A percentile compares a stretch with the other conserved stretches of the same genome.
Evolutionary conservation across 2,797 vertebrate species (phyloP).

Genomic region (Bryconaethiops microstoma): DNA sequence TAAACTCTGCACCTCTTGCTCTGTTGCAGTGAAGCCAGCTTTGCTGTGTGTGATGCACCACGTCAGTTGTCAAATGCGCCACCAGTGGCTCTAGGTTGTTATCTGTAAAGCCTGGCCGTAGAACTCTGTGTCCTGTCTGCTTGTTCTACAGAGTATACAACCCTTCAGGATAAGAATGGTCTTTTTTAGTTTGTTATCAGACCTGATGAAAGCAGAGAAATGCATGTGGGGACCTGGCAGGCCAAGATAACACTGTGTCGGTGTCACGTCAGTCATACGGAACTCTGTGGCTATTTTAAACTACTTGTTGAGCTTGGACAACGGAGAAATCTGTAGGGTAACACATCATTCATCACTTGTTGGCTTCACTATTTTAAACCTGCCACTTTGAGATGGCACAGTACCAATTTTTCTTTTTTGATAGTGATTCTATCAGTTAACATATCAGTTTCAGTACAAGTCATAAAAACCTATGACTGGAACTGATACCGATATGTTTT

Average conservation of each 20-base stretch:
- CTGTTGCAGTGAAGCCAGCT: background rate
- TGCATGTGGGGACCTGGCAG: conserved; percentile 22
- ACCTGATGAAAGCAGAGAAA: conserved; percentile 41
- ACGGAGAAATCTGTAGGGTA: background rate
- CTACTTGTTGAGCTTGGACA: background rate
- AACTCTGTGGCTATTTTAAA: conserved; percentile 26
- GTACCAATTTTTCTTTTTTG: no score
- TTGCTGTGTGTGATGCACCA: background rate
- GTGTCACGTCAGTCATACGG: conserved; percentile 2
- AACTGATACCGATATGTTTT: no score
- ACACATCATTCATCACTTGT: conserved; percentile 12
- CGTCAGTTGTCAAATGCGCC: background rate
- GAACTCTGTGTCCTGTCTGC: conserved; percentile 41
- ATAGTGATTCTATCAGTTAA: no score
- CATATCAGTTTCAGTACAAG: no score
- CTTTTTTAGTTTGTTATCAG: conserved; percentile 51
- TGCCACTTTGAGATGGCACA: background rate
- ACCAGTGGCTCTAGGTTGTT: conserved; percentile 30
- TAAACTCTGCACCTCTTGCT: background rate
- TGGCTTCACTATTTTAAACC: background rate
- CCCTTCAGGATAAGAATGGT: conserved; percentile 39
- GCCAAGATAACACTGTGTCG: conserved; percentile 26
- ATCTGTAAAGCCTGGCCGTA: conserved; percentile 22
- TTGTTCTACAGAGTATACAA: conserved; percentile 35
- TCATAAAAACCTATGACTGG: no score